Conservation (phyloP, 2,113 vertebrate species). For the Saccopteryx bilineata region DNA sequence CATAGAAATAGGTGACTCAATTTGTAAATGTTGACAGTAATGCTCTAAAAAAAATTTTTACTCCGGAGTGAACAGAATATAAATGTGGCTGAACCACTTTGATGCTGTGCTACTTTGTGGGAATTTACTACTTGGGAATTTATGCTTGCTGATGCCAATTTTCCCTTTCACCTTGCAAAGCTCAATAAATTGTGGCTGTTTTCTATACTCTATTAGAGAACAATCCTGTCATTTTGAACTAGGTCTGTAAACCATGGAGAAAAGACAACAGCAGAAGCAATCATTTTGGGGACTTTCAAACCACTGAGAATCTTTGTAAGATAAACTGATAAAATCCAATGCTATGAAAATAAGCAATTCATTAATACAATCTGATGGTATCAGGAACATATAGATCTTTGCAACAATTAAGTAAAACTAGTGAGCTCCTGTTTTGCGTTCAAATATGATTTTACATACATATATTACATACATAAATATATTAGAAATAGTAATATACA, state of each 20-base stretch:
- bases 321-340: constrained; percentile 69
- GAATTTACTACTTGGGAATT: constrained; percentile 84
- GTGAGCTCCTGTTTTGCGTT: constrained; percentile 30
- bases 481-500: neutral
- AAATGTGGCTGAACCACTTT: constrained; percentile 74
- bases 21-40: constrained; percentile 80
- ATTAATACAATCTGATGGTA: constrained; percentile 64
- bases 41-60: constrained; percentile 55
- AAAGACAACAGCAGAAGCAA: constrained; percentile 75
- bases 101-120: constrained; percentile 74
- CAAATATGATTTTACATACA: neutral
- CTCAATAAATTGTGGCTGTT: constrained; percentile 83
- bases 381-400: constrained; percentile 43
- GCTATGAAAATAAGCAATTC: constrained; percentile 70
- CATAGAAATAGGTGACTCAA: constrained; percentile 69
- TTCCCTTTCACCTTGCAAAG: constrained; percentile 82
- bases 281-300: constrained; percentile 78
- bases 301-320: constrained; percentile 60
- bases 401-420: constrained; percentile 49
- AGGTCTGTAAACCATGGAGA: constrained; percentile 77
- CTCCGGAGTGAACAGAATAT: constrained; percentile 73
- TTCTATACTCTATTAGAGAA: constrained; percentile 81
- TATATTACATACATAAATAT: neutral
- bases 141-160: constrained; percentile 84
- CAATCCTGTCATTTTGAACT: constrained; percentile 82